phyloP scores from a whole-genome alignment of 2,888 invertebrate species.

The Caenorhabditis sp. region DNA sequence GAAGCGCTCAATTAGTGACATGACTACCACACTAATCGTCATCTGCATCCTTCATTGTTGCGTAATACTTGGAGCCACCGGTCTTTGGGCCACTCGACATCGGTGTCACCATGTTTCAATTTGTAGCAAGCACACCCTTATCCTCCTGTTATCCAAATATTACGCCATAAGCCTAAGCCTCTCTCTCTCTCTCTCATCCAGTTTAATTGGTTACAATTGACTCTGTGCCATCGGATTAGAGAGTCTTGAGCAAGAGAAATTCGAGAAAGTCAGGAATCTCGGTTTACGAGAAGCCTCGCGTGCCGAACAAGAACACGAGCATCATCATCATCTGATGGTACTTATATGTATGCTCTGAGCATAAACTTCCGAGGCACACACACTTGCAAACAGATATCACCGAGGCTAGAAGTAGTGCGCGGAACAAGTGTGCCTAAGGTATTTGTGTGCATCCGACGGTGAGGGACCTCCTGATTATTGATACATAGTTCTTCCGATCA shows the following conservation, averaged over 20 bases:
- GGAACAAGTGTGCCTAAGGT: constrained; percentile 58
- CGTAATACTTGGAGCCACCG: constrained; percentile 52
- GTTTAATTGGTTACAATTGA: constrained; percentile 55
- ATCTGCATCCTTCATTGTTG: constrained; percentile 43
- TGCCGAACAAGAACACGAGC: constrained; percentile 26
- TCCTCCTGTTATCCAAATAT: constrained; percentile 58
- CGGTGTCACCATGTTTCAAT: constrained; percentile 56
- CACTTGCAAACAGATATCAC: constrained; percentile 1
- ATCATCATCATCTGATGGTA: constrained; percentile 25
- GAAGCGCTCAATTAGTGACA: constrained; percentile 18
- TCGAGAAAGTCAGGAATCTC: constrained; percentile 13
- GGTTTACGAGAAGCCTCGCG: constrained; percentile 4
- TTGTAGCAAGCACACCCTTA: constrained; percentile 6
- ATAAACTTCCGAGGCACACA: constrained; percentile 22
- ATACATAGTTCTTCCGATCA: constrained; percentile 33
- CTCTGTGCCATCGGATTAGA: constrained; percentile 37
- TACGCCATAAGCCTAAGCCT: constrained; percentile 50
- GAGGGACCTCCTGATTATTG: constrained; percentile 36
- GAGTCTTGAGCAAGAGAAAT: constrained; percentile 11
- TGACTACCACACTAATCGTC: constrained; percentile 24
- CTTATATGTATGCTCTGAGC: constrained; percentile 40
- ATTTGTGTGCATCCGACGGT: constrained; percentile 32
- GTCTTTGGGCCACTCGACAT: constrained; percentile 74
- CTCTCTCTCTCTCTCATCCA: constrained; percentile 12
- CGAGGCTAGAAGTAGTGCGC: constrained; percentile 47